These are phyloP conservation scores for Drosophila paulistorum DNA, from an alignment of 1,140 invertebrate species.

Conservation along the genomic window DNA sequence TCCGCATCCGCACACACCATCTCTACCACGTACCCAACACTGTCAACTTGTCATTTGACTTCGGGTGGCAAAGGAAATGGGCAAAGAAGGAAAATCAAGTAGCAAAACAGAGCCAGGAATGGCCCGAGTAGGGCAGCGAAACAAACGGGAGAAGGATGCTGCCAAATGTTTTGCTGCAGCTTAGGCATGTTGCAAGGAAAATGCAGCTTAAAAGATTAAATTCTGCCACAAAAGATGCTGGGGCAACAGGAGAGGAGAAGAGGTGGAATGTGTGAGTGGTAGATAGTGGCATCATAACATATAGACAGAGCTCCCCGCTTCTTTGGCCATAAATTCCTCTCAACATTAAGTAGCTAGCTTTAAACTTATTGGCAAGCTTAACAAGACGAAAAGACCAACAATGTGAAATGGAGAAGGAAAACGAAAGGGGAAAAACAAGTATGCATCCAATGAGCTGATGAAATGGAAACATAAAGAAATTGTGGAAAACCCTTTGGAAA, in stretches of 20 bases:
- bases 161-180: conserved; percentile 72
- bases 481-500: too few relatives aligned
- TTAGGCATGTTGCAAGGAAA: conserved; percentile 78
- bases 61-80: conserved; percentile 50
- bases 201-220: conserved; percentile 80
- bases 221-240: conserved; percentile 31
- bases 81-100: conserved; percentile 31
- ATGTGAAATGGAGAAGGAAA: not conserved
- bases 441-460: conserved; percentile 10
- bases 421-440: conserved; percentile 1
- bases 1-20: conserved; percentile 19
- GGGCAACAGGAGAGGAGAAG: not conserved
- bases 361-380: conserved; percentile 65
- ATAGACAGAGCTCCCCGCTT: conserved; percentile 23
- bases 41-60: conserved; percentile 72
- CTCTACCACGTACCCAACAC: conserved; percentile 18
- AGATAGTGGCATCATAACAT: conserved; percentile 26
- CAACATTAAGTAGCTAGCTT: conserved; percentile 68
- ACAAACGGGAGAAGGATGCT: not conserved
- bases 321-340: conserved; percentile 54
- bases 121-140: conserved; percentile 10
- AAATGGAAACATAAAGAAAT: not conserved
- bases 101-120: not conserved
- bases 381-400: conserved; percentile 6
- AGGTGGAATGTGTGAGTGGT: not conserved